A percentile compares a stretch with the other conserved stretches of the same genome.
Conservation (phyloP, 2,888 invertebrate genomes). For the Leptinotarsa rubiginosa region DNA sequence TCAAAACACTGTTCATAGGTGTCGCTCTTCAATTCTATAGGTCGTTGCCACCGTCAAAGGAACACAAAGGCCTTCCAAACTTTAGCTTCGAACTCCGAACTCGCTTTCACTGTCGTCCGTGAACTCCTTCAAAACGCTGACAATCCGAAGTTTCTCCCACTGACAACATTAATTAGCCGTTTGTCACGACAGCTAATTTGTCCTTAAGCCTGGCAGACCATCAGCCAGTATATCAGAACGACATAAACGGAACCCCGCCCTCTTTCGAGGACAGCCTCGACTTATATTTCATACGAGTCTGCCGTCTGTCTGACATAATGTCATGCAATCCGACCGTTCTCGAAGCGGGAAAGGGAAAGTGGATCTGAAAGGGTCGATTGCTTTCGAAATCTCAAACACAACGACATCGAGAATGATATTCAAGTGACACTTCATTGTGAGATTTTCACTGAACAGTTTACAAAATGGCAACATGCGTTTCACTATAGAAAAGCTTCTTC, state of each 20-base stretch:
- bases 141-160: slow-evolving; percentile 8
- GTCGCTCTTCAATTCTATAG: background rate
- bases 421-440: too few relatives aligned
- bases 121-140: slow-evolving; percentile 6
- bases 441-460: too few relatives aligned
- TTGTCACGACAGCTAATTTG: slow-evolving; percentile 14
- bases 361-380: background rate
- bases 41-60: background rate
- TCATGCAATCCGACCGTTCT: slow-evolving; percentile 8
- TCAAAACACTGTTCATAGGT: too few relatives aligned
- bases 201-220: slow-evolving; percentile 9
- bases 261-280: slow-evolving; percentile 11
- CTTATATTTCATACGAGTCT: slow-evolving; percentile 17
- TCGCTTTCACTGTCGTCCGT: background rate
- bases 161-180: slow-evolving; percentile 6
- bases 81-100: background rate
- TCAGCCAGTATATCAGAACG: slow-evolving; percentile 15
- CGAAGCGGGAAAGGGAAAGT: background rate
- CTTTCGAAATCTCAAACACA: background rate
- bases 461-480: too few relatives aligned
- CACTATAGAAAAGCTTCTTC: too few relatives aligned
- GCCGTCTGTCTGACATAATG: slow-evolving; percentile 7
- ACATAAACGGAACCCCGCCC: slow-evolving; percentile 1
- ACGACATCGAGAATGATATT: background rate
- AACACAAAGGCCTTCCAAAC: background rate